Evolutionary conservation across 2,113 vertebrate species (phyloP).

Genomic region (Nycticorax nycticorax): DNA sequence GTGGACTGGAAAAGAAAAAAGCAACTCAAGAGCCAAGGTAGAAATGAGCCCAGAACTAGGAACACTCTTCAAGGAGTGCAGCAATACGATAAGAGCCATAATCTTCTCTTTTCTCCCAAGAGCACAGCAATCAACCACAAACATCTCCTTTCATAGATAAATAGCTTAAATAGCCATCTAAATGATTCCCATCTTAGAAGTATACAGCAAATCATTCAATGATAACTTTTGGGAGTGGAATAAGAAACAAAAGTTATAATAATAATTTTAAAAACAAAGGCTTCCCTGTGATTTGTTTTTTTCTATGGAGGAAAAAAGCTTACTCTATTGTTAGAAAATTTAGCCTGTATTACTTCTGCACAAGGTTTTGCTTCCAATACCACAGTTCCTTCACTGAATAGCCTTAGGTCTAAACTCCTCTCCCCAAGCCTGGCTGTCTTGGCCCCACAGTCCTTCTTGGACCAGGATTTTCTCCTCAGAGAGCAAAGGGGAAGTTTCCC

Average conservation of each 20-base stretch:
- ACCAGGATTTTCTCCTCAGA: neutral
- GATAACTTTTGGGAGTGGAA: neutral
- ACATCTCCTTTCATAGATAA: neutral
- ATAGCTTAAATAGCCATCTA: neutral
- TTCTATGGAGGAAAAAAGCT: neutral
- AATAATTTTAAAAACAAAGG: neutral
- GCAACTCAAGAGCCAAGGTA: neutral
- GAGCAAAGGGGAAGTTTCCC: accelerated
- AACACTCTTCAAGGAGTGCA: neutral
- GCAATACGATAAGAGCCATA: neutral
- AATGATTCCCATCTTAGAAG: neutral
- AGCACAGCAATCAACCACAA: neutral
- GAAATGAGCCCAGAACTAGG: neutral
- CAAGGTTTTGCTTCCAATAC: neutral
- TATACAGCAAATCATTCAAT: neutral
- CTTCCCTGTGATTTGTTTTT: neutral
- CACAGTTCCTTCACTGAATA: neutral
- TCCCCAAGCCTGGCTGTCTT: neutral
- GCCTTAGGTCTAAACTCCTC: neutral
- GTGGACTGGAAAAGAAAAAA: neutral
- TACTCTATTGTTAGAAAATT: neutral
- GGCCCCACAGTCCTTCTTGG: neutral
- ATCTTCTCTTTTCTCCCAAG: neutral
- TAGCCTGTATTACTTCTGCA: neutral
- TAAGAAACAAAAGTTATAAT: neutral